A percentile compares a stretch with the other conserved stretches of the same genome.
Evolutionary conservation across 2,888 invertebrate species (phyloP).

Genomic region (Hydraecia micacea): DNA sequence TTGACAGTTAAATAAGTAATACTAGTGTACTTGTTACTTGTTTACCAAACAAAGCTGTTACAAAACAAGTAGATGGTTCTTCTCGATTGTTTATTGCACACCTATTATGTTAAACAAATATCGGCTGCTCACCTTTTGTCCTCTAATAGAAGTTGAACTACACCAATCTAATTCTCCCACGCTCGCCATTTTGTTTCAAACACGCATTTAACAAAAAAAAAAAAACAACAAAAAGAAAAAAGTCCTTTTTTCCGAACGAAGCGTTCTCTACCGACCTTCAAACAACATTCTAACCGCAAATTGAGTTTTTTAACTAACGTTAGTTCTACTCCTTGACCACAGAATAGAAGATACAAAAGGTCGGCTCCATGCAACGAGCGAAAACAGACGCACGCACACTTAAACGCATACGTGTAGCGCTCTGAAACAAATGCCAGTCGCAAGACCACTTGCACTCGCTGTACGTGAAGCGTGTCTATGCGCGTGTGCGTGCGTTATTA

Average conservation of each 20-base stretch:
- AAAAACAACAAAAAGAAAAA: conserved; percentile 24
- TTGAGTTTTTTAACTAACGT: conserved; percentile 65
- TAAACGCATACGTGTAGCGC: background rate
- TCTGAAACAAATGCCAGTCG: background rate
- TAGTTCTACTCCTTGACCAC: conserved; percentile 47
- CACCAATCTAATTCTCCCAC: conserved; percentile 60
- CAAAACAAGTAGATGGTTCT: background rate
- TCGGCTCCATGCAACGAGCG: background rate
- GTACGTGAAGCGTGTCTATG: no score
- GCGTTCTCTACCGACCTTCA: conserved; percentile 61
- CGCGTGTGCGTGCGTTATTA: background rate
- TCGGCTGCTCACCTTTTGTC: conserved; percentile 25
- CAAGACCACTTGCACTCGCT: background rate
- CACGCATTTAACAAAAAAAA: conserved; percentile 43
- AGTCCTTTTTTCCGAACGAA: conserved; percentile 52
- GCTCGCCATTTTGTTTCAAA: conserved; percentile 51
- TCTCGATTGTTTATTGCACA: conserved; percentile 19
- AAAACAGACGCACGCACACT: background rate
- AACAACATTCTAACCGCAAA: conserved; percentile 68
- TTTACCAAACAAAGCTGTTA: background rate
- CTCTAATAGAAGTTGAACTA: conserved; percentile 25
- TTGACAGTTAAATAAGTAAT: background rate
- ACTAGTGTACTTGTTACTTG: background rate
- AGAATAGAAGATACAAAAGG: conserved; percentile 19
- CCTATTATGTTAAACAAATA: conserved; percentile 29